Evolutionary conservation across 2,113 vertebrate species (phyloP), one percentile per base, ranked within the genome.

Genomic region (Mastomys coucha): DNA sequence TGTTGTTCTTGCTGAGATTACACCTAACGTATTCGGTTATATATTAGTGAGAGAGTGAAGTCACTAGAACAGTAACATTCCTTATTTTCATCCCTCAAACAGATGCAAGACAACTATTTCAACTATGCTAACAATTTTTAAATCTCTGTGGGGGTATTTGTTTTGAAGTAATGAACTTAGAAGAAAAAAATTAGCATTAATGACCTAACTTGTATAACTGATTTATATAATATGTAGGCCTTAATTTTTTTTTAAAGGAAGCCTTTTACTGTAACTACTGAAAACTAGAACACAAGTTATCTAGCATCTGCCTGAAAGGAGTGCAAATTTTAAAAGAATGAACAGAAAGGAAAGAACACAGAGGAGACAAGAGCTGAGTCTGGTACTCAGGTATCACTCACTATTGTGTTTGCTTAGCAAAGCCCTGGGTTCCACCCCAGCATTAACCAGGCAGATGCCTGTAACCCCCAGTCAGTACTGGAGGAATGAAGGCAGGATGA

Each of bases 151-250:
- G 75, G 84, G 92, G 12, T 70, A 42, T 69, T 67, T 80, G 69
- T 63, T 88, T 96, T 78, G n/a, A 95, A 72, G 36, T 60, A 69
- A 78, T 95, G 33, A n/a, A 78, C 53, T 45, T 26, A 89, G 36
- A 51, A 26, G 77, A 42, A 80, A 91, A 91, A 53, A 56, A 36
- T 42, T 42, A 82, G 49, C n/a, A 93, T 91, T 82, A 78, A 53
- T 58, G 39, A 86, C 49, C 92, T 69, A 76, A 84, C 80, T 78
- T 75, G 22, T 81, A 45, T 39, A 39, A 84, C 87, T 72, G 63
- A 78, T 84, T 84, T 80, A n/a, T 91, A 60, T 76, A 53, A 81
- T 53, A 81, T 92, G 39, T 45, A 82, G 76, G 53, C 26, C 1
- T 92, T 88, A 12, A 12, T 65, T 65, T 65, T 65, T 65, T 65